These are phyloP conservation scores for zebrafish (Danio rerio) DNA, from an alignment of 2,113 vertebrate species.

Conservation along the genomic window GRCz12tu NC_133195.1:30432501-30433000, in stretches of 20 bases:
- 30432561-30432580: neutral
- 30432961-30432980: too few species aligned
- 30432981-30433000: neutral
- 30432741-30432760: constrained; percentile 37
- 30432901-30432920: neutral
- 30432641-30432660: constrained; percentile 44
- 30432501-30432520: neutral
- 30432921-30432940: constrained; percentile 26
- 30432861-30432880: constrained; percentile 33
- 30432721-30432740: constrained; percentile 53
- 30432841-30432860: constrained; percentile 33
- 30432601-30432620: constrained; percentile 40
- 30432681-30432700: constrained; percentile 47
- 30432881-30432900: constrained; percentile 37
- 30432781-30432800: neutral
- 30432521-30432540: neutral
- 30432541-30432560: neutral
- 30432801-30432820: neutral
- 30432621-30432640: constrained; percentile 36
- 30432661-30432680: constrained; percentile 33
- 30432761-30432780: constrained; percentile 5
- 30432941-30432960: constrained; percentile 14
- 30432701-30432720: constrained; percentile 33
- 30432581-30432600: constrained; percentile 28
- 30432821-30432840: constrained; percentile 41